Base-by-base conservation (phyloP, 2,888 invertebrate genomes). In the Gymnoscelis rufifasciata region DNA sequence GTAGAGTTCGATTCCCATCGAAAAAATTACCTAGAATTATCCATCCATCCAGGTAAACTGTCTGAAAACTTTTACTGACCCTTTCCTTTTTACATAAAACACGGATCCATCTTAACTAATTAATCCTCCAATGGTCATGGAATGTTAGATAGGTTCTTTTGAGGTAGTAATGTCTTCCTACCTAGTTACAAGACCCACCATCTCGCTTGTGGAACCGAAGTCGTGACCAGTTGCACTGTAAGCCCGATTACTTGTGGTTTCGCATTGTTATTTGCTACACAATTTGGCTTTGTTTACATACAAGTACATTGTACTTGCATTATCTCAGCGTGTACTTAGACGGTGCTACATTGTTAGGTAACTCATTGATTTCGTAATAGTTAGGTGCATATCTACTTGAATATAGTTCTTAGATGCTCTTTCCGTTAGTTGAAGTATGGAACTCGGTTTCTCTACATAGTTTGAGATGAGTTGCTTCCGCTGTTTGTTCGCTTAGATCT, bases 181-280 rank as follows among this genome's bases (percentile, higher is more conserved):
- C n/a, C 28, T 37, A 40, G 6, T 2, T 42, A 33, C 27, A 39
- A 15, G 19, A 36, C 27, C 10, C 27, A 8, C 38, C 14, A 19
- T 19, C 19, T 23, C 10, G 8, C n/a, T 13, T 7, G 30, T 19
- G 12, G 23, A 24, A 13, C 37, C 28, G 43, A 47, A 40, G 43
- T 58, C 57, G 57, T 58, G 57, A 56, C 56, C 45, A 38, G 49
- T 28, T 44, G 42, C 39, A 39, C 51, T 49, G 52, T 49, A 40
- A 19, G 43, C 28, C 38, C 51, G 43, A 60, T 62, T 62, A 56
- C 58, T 42, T 59, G 59, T 44, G 65, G 65, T 64, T 57, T 57
- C 48, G 23, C 51, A 56, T 53, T 55, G 48, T 47, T 57, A 58
- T 54, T 58, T 54, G 56, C 43, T 41, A 39, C 41, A 54, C 54